Evolutionary conservation across 2,113 vertebrate species (phyloP).

Genomic region (Zosterops hypoxanthus): DNA sequence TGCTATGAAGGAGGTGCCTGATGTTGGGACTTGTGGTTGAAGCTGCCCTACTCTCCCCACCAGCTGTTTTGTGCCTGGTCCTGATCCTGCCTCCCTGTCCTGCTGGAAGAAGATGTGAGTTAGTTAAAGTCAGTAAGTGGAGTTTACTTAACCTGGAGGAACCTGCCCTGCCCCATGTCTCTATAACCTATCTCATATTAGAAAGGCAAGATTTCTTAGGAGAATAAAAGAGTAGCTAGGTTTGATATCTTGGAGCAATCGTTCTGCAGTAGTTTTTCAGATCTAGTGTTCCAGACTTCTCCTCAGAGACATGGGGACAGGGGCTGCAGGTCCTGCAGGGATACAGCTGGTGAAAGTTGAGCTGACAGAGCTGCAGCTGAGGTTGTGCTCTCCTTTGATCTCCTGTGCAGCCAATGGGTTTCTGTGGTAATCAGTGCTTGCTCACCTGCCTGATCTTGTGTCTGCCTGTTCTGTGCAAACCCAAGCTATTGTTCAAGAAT

Average conservation of each 20-base stretch:
- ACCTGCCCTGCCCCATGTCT: accelerated
- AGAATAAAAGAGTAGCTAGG: background rate
- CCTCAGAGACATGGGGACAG: background rate
- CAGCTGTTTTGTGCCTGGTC: background rate
- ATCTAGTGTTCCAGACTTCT: background rate
- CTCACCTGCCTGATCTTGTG: background rate
- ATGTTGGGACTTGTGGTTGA: background rate
- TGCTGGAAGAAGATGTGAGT: background rate
- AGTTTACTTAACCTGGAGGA: background rate
- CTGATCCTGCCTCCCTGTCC: background rate
- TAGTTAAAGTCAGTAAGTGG: background rate
- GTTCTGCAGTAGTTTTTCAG: background rate
- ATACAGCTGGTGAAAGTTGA: background rate
- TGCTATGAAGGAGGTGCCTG: accelerated
- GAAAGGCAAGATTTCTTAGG: background rate
- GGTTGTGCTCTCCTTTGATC: background rate
- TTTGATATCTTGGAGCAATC: background rate
- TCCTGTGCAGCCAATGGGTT: background rate
- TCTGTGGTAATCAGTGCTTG: background rate
- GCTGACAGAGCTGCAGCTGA: background rate
- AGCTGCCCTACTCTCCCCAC: background rate
- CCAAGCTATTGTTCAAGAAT: background rate
- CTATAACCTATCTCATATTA: background rate
- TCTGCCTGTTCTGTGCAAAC: background rate
- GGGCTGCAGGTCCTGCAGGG: background rate